Evolutionary conservation across 2,113 vertebrate species (phyloP).

Genomic region (Argyrosomus japonicus): DNA sequence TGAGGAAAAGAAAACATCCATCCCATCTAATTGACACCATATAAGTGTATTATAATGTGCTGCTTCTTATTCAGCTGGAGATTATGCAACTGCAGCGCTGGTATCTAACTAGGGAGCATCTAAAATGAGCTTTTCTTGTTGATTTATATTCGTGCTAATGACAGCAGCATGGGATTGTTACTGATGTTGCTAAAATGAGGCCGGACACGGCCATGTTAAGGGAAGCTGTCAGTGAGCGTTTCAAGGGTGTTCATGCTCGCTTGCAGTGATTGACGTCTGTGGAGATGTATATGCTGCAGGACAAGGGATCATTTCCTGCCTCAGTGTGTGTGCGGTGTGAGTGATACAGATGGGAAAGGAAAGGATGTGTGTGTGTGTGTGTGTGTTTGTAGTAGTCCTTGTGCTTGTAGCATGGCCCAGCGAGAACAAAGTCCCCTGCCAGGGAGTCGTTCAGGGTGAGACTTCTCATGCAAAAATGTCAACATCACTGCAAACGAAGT

Average conservation of each 20-base stretch:
- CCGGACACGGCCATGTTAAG: constrained; percentile 17
- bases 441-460: constrained; percentile 27
- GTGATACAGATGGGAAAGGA: background rate
- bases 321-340: constrained; percentile 1
- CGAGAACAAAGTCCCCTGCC: constrained; percentile 18
- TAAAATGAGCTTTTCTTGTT: constrained; percentile 26
- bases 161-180: constrained; percentile 8
- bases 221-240: constrained; percentile 37
- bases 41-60: no score
- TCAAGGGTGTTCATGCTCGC: constrained; percentile 19
- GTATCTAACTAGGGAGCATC: background rate
- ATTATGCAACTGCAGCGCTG: background rate
- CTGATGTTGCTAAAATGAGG: constrained; percentile 20
- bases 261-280: constrained; percentile 31
- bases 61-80: background rate
- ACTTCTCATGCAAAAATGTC: constrained; percentile 61
- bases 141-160: constrained; percentile 50
- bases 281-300: constrained; percentile 49
- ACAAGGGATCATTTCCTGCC: constrained; percentile 42
- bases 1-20: no score
- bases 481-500: constrained; percentile 64
- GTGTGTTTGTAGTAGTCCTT: background rate
- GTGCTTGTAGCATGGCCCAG: background rate
- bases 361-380: no score
- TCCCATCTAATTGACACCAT: no score